A percentile compares a stretch with the other conserved stretches of the same genome.
Evolutionary conservation across 2,888 invertebrate genomes (phyloP).

Genomic region (Dexiosoma caninum): DNA sequence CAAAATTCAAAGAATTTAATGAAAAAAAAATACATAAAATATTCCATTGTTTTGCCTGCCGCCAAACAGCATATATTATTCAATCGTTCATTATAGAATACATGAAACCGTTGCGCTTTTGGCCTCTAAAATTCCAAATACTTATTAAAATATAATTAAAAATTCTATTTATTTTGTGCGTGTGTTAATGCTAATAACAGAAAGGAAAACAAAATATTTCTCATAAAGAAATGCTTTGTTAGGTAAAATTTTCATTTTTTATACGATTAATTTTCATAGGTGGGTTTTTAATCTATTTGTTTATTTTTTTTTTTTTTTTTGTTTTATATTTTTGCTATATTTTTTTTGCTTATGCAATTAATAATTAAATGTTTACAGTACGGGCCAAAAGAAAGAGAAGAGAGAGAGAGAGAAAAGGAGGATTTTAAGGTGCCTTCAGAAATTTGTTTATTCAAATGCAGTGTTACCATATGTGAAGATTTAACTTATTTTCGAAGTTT

Average conservation of each 20-base stretch:
- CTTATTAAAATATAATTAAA: conserved; percentile 61
- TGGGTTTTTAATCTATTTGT: conserved; percentile 33
- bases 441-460: no score
- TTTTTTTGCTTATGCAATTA: no score
- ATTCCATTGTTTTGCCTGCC: not conserved
- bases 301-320: not conserved
- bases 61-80: conserved; percentile 50
- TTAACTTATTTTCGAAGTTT: no score
- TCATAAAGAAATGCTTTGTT: not conserved
- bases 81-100: conserved; percentile 39
- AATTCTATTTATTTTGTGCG: conserved; percentile 49
- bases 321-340: no score
- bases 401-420: no score
- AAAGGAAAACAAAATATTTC: not conserved
- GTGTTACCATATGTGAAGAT: no score
- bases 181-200: not conserved
- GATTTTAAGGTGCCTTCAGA: no score
- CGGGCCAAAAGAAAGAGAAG: not conserved
- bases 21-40: not conserved
- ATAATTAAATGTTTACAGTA: not conserved
- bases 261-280: conserved; percentile 11
- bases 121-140: conserved; percentile 45
- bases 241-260: conserved; percentile 5
- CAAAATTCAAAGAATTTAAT: conserved; percentile 5
- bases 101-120: not conserved